Percentiles rank a stretch among this genome's conserved stretches.
Conservation (phyloP, 2,797 vertebrate species). For the Varecia variegata region DNA sequence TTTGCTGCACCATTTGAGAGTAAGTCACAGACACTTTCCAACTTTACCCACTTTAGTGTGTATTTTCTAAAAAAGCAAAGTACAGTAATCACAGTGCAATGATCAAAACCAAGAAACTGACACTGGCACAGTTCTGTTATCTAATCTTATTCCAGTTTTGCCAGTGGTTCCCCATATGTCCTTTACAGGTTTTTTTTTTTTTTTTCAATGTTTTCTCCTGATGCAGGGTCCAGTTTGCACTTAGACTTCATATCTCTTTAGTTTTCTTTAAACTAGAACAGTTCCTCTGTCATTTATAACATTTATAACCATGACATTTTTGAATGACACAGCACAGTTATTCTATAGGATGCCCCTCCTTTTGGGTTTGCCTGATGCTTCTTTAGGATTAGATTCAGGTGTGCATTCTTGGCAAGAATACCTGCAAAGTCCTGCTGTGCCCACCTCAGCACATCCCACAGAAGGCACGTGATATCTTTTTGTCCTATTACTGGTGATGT, state of each 20-base stretch:
- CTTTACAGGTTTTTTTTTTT: not conserved
- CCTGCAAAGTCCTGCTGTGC: not conserved
- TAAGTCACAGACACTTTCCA: not conserved
- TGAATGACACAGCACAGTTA: not conserved
- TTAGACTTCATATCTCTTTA: not conserved
- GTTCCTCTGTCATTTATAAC: not conserved
- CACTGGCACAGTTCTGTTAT: not conserved
- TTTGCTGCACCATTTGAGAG: not conserved
- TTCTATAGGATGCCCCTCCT: not conserved
- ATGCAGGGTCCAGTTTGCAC: not conserved
- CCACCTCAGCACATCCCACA: not conserved
- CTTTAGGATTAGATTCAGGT: not conserved
- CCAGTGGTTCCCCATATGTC: too few relatives aligned
- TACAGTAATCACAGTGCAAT: not conserved
- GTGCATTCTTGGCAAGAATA: not conserved
- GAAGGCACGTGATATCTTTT: not conserved
- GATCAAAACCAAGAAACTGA: not conserved
- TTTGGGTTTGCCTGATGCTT: not conserved
- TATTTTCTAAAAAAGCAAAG: not conserved
- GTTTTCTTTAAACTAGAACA: not conserved
- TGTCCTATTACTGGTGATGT: not conserved
- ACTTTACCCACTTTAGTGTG: not conserved
- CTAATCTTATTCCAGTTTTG: not conserved
- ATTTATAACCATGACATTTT: not conserved
- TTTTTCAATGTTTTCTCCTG: not conserved